Base-by-base conservation (phyloP, 1,140 invertebrate genomes). In the Condylostylus longicornis region DNA sequence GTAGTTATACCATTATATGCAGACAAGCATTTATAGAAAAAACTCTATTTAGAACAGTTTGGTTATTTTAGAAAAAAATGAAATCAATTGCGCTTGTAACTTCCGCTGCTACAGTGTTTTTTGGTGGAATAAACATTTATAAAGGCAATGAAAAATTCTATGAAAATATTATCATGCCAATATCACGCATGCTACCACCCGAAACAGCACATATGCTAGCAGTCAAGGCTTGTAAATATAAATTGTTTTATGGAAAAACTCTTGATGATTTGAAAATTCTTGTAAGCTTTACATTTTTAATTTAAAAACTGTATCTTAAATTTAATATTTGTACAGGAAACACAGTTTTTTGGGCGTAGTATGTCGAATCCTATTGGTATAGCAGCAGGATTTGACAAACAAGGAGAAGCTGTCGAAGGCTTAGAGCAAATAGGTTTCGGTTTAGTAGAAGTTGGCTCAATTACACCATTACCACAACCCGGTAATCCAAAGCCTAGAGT, bases 321-420 rank as follows among this genome's bases (percentile, higher is more conserved):
- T 35, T 43, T 8, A 15, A 6, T 22, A 28, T 38, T n/a, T 27
- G 18, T 37, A 56, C 32, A 82, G 76, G 69, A 70, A 53, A 77
- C 76, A 0, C 70, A 63, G 31, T 63, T 95, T 20, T 79, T 83
- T 52, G 70, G 71, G 18, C 58, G 77, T 41, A 51, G 78, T 13
- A 77, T 98, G 33, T 64, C 65, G 40, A 96, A 94, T 67, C 93
- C 93, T 1, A 54, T 98, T 49, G 95, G 95, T 20, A 77, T 98
- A 47, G 94, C 94, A 32, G 95, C 95, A 42, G 95, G 95, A 3
- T 98, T 97, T 68, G 95, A 98, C 60, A 98, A 98, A 59, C 77
- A 98, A 63, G 94, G 75, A 8, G 87, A 97, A 68, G 88, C 85
- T 18, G 68, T 96, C 2, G 60, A 75, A 41, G 83, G 85, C 1